Evolutionary conservation across 2,888 invertebrate species (phyloP).

Genomic region (Ectemnius cavifrons): DNA sequence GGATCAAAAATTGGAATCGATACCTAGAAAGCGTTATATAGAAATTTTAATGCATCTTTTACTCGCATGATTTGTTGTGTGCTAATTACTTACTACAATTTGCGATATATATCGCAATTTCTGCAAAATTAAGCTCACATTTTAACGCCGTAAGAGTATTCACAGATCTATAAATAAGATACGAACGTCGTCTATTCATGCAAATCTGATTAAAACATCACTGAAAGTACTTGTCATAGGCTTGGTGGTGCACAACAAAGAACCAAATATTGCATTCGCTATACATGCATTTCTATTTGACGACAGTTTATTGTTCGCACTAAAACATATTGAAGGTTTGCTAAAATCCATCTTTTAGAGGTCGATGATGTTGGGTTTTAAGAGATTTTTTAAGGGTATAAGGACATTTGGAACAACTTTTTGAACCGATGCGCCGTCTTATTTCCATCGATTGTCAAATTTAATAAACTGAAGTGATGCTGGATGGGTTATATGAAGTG

Average conservation of each 20-base stretch:
- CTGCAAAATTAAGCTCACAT: constrained; percentile 12
- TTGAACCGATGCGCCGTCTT: constrained; percentile 22
- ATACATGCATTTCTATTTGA: constrained; percentile 40
- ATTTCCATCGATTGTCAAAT: constrained; percentile 37
- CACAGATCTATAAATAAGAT: constrained; percentile 16
- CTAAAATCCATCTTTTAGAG: not conserved
- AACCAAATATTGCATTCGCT: constrained; percentile 20
- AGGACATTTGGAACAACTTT: not conserved
- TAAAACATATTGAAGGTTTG: constrained; percentile 26
- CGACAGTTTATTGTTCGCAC: constrained; percentile 17
- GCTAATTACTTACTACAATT: constrained; percentile 18
- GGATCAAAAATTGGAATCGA: constrained; percentile 9
- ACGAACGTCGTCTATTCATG: constrained; percentile 19
- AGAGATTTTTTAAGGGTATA: not conserved
- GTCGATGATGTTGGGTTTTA: constrained; percentile 27
- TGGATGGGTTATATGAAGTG: constrained; percentile 25
- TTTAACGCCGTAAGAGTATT: constrained; percentile 16
- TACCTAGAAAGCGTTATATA: not conserved
- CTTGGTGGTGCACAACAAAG: constrained; percentile 34
- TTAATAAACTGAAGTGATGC: constrained; percentile 42
- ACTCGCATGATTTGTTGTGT: constrained; percentile 12
- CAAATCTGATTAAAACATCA: constrained; percentile 21
- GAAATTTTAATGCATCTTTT: not conserved
- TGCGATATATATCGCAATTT: constrained; percentile 2
- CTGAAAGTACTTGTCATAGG: constrained; percentile 25